phyloP scores from a whole-genome alignment of 2,113 vertebrate genomes.

The Strix uralensis region DNA sequence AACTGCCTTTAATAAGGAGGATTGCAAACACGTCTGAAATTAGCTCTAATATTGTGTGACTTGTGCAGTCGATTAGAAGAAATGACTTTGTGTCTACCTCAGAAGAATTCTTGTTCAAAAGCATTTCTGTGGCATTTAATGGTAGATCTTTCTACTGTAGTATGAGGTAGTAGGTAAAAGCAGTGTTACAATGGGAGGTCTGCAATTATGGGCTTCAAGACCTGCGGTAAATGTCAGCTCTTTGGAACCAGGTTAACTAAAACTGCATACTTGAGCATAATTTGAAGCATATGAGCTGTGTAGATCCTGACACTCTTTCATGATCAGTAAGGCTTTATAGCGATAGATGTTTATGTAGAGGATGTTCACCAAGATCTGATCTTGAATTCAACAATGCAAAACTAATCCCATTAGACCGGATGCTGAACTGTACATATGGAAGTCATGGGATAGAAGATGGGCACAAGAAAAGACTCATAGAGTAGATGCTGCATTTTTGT shows the following conservation, averaged over 20 bases:
- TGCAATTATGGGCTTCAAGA: not conserved
- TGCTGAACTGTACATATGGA: not conserved
- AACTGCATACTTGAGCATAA: not conserved
- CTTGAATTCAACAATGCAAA: not conserved
- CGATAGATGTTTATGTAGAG: not conserved
- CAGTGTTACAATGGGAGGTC: not conserved
- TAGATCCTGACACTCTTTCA: not conserved
- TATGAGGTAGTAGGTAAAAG: not conserved
- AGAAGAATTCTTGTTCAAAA: not conserved
- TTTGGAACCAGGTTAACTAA: not conserved
- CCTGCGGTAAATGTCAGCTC: not conserved
- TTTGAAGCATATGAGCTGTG: not conserved
- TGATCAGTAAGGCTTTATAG: not conserved
- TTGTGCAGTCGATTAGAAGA: not conserved
- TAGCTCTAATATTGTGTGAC: not conserved
- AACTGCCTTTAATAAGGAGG: not conserved
- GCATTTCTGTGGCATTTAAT: not conserved
- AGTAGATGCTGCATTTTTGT: not conserved
- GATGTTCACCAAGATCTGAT: not conserved
- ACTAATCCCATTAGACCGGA: not conserved
- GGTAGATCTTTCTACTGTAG: not conserved
- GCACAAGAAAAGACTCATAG: not conserved
- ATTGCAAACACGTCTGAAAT: not conserved
- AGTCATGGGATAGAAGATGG: not conserved
- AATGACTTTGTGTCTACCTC: not conserved